Conservation (phyloP, 92 coral and sea anemone species). For the Actinostola sp. region DNA sequence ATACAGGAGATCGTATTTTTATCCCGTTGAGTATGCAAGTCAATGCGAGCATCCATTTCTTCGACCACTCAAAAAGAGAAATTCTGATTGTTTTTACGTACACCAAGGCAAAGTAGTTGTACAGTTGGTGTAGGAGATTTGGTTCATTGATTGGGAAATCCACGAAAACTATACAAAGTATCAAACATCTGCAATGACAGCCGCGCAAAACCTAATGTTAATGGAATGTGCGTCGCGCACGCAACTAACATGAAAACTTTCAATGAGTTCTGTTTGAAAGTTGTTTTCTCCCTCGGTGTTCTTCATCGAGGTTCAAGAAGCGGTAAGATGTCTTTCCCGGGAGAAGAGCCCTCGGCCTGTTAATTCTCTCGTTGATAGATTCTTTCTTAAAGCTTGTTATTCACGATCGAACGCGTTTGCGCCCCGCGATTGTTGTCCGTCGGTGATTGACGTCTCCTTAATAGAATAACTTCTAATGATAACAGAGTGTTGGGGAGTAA, state of each 20-base stretch:
- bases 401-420: constrained; percentile 46
- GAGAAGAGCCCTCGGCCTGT: constrained; percentile 40
- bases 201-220: not conserved
- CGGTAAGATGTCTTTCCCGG: constrained; percentile 27
- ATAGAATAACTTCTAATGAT: constrained; percentile 76
- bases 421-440: constrained; percentile 59
- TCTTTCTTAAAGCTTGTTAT: constrained; percentile 84
- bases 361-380: constrained; percentile 87
- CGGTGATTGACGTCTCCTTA: constrained; percentile 90
- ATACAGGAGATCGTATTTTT: constrained; percentile 18
- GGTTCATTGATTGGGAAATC: not conserved
- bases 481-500: constrained; percentile 70
- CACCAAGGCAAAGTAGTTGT: not conserved
- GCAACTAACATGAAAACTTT: constrained; percentile 12
- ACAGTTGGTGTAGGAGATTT: not conserved
- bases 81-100: not conserved
- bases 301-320: not conserved
- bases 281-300: not conserved
- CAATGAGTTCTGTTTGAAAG: not conserved
- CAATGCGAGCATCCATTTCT: not conserved
- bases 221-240: constrained; percentile 16
- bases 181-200: constrained; percentile 17
- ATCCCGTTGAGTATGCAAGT: not conserved
- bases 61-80: not conserved
- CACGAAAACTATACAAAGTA: not conserved